These are phyloP conservation scores for Drosophila grimshawi DNA, from an alignment of 1,140 invertebrate species.

Conservation along the genomic window DNA sequence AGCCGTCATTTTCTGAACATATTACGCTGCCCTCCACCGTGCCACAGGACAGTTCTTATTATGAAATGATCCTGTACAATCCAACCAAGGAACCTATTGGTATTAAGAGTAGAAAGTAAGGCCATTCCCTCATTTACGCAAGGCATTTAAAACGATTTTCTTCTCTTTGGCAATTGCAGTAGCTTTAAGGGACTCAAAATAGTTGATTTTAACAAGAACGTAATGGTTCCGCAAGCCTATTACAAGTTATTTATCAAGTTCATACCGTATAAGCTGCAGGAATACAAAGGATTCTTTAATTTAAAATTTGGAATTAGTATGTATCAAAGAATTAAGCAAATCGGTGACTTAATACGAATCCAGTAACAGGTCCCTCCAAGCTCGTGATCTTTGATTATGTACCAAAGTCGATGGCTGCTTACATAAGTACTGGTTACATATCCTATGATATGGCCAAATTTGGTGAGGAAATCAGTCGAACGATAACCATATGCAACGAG, in stretches of 20 bases:
- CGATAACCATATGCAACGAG: slow-evolving; percentile 60
- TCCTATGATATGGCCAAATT: slow-evolving; percentile 49
- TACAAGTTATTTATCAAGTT: slow-evolving; percentile 43
- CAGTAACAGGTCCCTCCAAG: slow-evolving; percentile 42
- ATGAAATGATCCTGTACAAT: slow-evolving; percentile 69
- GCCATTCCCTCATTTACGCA: rapidly evolving
- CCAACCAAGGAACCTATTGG: slow-evolving; percentile 34
- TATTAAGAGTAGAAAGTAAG: slow-evolving; percentile 55
- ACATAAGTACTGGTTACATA: slow-evolving; percentile 42
- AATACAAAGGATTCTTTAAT: slow-evolving; percentile 65
- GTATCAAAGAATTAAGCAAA: not conserved
- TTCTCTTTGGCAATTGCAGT: slow-evolving; percentile 26
- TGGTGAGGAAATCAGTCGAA: slow-evolving; percentile 9
- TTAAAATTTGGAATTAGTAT: slow-evolving; percentile 58
- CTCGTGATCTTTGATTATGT: slow-evolving; percentile 48
- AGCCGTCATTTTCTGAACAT: slow-evolving; percentile 27
- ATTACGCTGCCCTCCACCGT: slow-evolving; percentile 56
- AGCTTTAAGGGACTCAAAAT: slow-evolving; percentile 48
- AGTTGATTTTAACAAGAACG: slow-evolving; percentile 12
- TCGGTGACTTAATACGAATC: not conserved
- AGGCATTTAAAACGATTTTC: not conserved
- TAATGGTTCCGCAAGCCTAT: slow-evolving; percentile 40
- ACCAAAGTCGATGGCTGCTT: slow-evolving; percentile 56
- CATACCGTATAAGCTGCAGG: slow-evolving; percentile 41
- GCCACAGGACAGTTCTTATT: slow-evolving; percentile 48